Base-by-base conservation (phyloP, 2,113 vertebrate species). In the Anseranas semipalmata region DNA sequence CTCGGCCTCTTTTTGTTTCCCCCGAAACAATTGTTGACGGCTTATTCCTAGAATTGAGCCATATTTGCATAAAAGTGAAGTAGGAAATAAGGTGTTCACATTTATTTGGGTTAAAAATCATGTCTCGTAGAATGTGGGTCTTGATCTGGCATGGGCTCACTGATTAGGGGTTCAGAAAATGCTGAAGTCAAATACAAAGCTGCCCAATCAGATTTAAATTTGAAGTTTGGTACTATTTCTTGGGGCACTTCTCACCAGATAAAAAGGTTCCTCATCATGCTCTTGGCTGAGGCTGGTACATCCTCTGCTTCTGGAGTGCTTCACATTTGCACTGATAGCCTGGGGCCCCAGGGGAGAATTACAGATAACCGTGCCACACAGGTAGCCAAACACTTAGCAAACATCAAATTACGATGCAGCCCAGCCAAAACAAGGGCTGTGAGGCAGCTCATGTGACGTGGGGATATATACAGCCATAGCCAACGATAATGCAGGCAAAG, bases 101-200 rank as follows among this genome's bases (percentile, higher is more conserved):
- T 46, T 20, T 24, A 30, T 32, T 45, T 82, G 79, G 59, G 20
- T 20, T 70, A 21, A 72, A 72, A 79, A 79, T 33, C 16, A 10
- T 1, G 0, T 24, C 12, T 71, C 19, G 75, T 46, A 9, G 10
- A 48, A 62, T 5, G 2, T 1, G 1, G 33, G 7, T 14, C 65
- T 58, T 46, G 16, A 41, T 52, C 18, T 11, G 46, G 27, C 15
- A 50, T 6, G 45, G 27, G 20, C 16, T 62, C 39, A 7, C 20
- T 7, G 22, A 32, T 24, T 18, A 32, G 19, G 21, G 9, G 50
- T 75, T 81, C 60, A 41, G 62, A 71, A 87, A 85, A 77, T 3
- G 19, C 17, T 56, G 19, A 67, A 50, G 43, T 59, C n/a, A 63
- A 90, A 84, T 19, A 50, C 15, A 37, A 68, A 93, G 8, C n/a